Evolutionary conservation across 92 coral and sea anemone species (phyloP), one percentile per base, ranked within the genome.

Genomic region (Epizoanthus illoricatus): DNA sequence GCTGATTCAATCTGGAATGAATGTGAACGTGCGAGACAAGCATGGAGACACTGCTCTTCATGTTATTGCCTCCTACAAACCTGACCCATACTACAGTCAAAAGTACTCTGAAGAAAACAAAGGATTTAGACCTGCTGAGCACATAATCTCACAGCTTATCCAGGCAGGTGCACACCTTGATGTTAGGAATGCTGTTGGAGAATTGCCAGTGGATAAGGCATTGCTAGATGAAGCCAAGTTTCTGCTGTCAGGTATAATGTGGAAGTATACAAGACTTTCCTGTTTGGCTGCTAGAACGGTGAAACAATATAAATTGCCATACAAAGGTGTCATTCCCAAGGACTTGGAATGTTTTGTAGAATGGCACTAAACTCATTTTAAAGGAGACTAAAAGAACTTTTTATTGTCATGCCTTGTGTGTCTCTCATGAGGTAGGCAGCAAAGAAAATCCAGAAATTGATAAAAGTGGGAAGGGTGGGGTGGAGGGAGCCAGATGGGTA

Each of bases 21-120:
- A 87, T 24, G 80, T 87, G n/a, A 76, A 83, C 41, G 64, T 67
- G 11, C 52, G 74, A 33, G 84, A 87, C 52, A 63, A 70, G 21
- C 60, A 76, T 7, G 90, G 90, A 69, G 80, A 87, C 75, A 56
- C 87, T 21, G 61, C 90, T 24, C 87, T 87, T 28, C 90, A 87
- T 10, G 17, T 87, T 58, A 85, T 87, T 75, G 87, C 80, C 4
- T 10, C 87, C 55, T 85, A 82, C 12, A 64, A 69, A 24, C 82
- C 87, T 10, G 75, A 60, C 1, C 84, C 85, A 5, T 81, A 85
- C 18, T 63, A 82, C 39, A 81, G 84, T 20, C 90, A 81, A 5
- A 23, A 69, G 11, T 81, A 83, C 41, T 76, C 85, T 39, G 80
- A 87, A 58, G 84, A 83, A 69, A 68, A 84, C 58, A 66, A 47